Evolutionary conservation across 2,797 vertebrate genomes (phyloP).

Genomic region (Argyrosomus regius): DNA sequence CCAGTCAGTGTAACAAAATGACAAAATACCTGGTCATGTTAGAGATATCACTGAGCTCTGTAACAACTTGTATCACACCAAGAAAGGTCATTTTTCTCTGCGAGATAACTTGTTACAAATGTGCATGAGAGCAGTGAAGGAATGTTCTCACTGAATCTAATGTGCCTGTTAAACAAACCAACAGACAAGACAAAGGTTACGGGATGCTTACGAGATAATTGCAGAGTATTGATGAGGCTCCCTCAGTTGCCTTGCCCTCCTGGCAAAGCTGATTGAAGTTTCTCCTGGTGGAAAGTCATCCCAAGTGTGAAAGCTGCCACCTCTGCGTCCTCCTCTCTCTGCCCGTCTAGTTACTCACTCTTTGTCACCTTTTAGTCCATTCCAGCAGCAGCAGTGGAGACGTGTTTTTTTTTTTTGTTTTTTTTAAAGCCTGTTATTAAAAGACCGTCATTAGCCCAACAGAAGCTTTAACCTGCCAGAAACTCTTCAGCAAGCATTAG

Average conservation of each 20-base stretch:
- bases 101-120: neutral
- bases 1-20: neutral
- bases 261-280: slow-evolving; percentile 74
- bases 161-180: neutral
- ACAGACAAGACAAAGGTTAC: slow-evolving; percentile 7
- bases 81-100: slow-evolving; percentile 18
- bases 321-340: slow-evolving; percentile 52
- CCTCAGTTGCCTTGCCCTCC: slow-evolving; percentile 77
- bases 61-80: neutral
- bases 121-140: neutral
- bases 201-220: slow-evolving; percentile 76
- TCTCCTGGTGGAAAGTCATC: slow-evolving; percentile 79
- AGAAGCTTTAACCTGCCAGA: slow-evolving; percentile 47
- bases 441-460: slow-evolving; percentile 58
- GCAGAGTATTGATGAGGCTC: slow-evolving; percentile 64
- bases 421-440: slow-evolving; percentile 59
- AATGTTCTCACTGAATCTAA: neutral
- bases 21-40: slow-evolving; percentile 11
- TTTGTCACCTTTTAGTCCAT: slow-evolving; percentile 72
- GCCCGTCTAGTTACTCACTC: slow-evolving; percentile 46
- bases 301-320: slow-evolving; percentile 70
- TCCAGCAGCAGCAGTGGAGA: slow-evolving; percentile 51
- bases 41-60: slow-evolving; percentile 12
- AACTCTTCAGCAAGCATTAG: slow-evolving; percentile 57
- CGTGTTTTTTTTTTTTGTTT: slow-evolving; percentile 24